A percentile compares a stretch with the other conserved stretches of the same genome.
Evolutionary conservation across 2,113 vertebrate genomes (phyloP).

Genomic region (Tachuris rubrigastra): DNA sequence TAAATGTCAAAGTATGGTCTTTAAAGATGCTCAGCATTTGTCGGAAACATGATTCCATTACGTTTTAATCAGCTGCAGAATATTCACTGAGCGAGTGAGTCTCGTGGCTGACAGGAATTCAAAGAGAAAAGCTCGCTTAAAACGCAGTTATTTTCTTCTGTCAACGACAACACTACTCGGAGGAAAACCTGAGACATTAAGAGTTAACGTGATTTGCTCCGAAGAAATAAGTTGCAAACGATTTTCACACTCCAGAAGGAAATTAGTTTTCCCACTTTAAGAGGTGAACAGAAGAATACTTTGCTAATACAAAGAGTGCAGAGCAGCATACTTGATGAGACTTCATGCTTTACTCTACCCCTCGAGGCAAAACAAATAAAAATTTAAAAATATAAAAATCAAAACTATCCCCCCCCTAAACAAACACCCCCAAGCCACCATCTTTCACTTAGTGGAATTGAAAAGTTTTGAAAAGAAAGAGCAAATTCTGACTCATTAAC

Average conservation of each 20-base stretch:
- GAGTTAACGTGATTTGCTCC: background rate
- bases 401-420: background rate
- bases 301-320: background rate
- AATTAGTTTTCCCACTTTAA: background rate
- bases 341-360: background rate
- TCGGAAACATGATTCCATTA: background rate
- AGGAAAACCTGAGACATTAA: background rate
- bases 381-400: background rate
- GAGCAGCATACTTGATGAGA: background rate
- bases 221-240: background rate
- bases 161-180: background rate
- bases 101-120: background rate
- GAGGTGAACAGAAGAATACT: background rate
- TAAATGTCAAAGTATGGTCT: background rate
- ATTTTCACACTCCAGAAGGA: slow-evolving; percentile 39
- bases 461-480: background rate
- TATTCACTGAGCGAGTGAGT: background rate
- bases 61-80: background rate
- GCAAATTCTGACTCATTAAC: background rate
- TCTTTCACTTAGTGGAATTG: background rate
- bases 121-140: background rate
- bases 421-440: background rate
- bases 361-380: background rate
- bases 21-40: background rate
- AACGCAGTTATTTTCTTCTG: background rate